Percentiles rank a stretch among this genome's conserved stretches.
These are phyloP conservation scores for Heliangelus exortis DNA, from an alignment of 2,797 vertebrate genomes.

Conservation along the genomic window DNA sequence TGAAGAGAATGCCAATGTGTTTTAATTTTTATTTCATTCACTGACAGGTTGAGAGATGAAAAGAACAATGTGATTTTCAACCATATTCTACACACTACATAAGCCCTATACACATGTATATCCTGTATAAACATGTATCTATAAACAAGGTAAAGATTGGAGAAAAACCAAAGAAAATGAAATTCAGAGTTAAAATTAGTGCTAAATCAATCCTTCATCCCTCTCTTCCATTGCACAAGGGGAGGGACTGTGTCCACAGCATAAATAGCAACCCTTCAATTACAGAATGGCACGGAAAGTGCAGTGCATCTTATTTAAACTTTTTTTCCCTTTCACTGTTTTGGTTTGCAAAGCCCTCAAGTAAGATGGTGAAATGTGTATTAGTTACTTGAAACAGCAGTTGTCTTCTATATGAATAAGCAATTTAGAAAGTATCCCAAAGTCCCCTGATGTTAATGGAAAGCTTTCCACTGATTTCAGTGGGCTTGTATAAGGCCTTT, in stretches of 20 bases:
- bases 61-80: background rate
- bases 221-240: background rate
- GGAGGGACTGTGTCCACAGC: background rate
- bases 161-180: background rate
- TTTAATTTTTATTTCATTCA: slow-evolving; percentile 33
- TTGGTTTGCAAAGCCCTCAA: slow-evolving; percentile 24
- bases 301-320: background rate
- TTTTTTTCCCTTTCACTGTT: slow-evolving; percentile 14
- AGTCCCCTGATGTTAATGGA: background rate
- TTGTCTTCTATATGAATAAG: background rate
- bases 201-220: background rate
- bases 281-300: slow-evolving; percentile 2
- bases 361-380: background rate
- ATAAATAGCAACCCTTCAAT: background rate
- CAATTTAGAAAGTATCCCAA: slow-evolving; percentile 30
- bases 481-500: background rate
- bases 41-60: background rate
- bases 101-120: background rate
- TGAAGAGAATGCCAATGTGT: slow-evolving; percentile 1
- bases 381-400: background rate
- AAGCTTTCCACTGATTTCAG: slow-evolving; percentile 1
- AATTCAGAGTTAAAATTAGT: background rate
- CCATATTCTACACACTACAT: background rate
- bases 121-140: background rate
- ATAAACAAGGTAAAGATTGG: background rate